phyloP scores from a whole-genome alignment of 2,113 vertebrate species.

The Melospiza melodia region DNA sequence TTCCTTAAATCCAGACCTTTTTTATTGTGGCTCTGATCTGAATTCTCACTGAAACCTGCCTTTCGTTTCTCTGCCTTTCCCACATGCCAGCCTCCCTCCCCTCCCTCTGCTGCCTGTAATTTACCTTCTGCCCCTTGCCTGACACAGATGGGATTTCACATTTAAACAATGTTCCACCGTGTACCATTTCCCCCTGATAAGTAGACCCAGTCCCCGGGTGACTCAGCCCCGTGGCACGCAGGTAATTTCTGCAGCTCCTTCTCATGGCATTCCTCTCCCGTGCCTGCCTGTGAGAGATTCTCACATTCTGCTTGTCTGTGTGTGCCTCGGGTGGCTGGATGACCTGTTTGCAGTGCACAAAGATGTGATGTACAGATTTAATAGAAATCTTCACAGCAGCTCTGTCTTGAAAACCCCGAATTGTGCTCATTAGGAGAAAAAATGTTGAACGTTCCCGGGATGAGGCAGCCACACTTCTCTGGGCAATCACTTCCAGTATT shows the following conservation, averaged over 20 bases:
- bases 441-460: not conserved
- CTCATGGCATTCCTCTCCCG: not conserved
- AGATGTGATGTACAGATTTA: not conserved
- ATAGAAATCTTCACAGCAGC: not conserved
- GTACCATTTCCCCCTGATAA: constrained; percentile 63
- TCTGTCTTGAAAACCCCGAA: not conserved
- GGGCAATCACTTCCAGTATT: not conserved
- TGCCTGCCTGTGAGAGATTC: not conserved
- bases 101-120: not conserved
- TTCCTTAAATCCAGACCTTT: not conserved
- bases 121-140: not conserved
- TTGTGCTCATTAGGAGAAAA: not conserved
- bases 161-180: constrained; percentile 52
- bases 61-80: not conserved
- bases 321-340: not conserved
- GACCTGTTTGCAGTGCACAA: not conserved
- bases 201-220: not conserved
- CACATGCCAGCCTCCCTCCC: not conserved
- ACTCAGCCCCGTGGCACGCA: constrained; percentile 45
- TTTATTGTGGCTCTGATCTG: not conserved
- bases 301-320: not conserved
- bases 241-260: constrained; percentile 37
- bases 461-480: too few relatives aligned
- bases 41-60: not conserved
- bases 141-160: not conserved